phyloP scores from a whole-genome alignment of 2,888 invertebrate species.

The Leptinotarsa rubiginosa region DNA sequence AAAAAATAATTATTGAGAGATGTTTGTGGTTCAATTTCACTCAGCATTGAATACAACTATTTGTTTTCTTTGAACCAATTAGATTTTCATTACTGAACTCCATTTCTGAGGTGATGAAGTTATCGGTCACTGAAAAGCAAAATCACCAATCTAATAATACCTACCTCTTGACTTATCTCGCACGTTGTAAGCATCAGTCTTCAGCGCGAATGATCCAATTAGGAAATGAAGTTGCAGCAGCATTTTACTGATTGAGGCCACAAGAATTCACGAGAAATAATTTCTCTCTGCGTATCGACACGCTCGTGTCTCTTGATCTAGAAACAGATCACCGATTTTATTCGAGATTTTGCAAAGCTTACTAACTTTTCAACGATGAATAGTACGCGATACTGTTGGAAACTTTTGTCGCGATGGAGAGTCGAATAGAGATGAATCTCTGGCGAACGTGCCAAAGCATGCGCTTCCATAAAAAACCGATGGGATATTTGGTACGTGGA shows the following conservation, averaged over 20 bases:
- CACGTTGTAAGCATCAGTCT: not conserved
- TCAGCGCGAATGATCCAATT: slow-evolving; percentile 1
- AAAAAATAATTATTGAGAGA: too few relatives aligned
- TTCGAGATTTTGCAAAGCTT: not conserved
- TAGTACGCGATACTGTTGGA: slow-evolving; percentile 21
- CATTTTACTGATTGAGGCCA: not conserved
- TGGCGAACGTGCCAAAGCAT: slow-evolving; percentile 26
- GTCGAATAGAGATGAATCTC: slow-evolving; percentile 27
- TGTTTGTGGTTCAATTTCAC: too few relatives aligned
- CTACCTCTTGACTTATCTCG: slow-evolving; percentile 11
- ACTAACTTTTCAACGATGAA: slow-evolving; percentile 5
- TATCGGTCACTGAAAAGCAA: not conserved
- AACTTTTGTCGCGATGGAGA: slow-evolving; percentile 25
- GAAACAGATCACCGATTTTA: slow-evolving; percentile 5
- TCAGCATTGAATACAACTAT: too few relatives aligned
- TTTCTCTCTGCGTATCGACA: too few relatives aligned
- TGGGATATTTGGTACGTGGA: not conserved
- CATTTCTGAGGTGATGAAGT: too few relatives aligned
- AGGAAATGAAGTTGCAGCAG: not conserved
- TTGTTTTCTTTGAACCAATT: too few relatives aligned
- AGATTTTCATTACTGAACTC: too few relatives aligned
- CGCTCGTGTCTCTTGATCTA: too few relatives aligned
- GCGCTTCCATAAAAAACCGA: slow-evolving; percentile 27
- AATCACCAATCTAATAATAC: not conserved
- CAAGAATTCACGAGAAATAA: not conserved